These are phyloP conservation scores for Philopedon plagiatum DNA, from an alignment of 2,888 invertebrate species.

Conservation along the genomic window DNA sequence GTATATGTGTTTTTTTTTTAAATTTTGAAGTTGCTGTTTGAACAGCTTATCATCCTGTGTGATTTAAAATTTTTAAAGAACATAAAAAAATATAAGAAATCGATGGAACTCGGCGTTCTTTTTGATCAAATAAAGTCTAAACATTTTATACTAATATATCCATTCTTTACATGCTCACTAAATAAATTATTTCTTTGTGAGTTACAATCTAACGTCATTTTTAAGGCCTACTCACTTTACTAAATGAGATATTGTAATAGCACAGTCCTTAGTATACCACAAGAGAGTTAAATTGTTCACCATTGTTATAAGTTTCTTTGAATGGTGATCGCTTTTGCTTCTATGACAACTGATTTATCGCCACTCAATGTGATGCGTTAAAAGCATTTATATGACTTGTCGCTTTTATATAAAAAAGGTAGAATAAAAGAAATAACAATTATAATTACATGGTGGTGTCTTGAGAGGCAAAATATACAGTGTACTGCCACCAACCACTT, in stretches of 20 bases:
- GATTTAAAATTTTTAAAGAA: no score
- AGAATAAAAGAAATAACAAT: not conserved
- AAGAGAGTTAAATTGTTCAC: not conserved
- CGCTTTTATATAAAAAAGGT: constrained; percentile 6
- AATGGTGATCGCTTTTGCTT: not conserved
- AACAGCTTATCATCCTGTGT: no score
- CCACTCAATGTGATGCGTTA: constrained; percentile 1
- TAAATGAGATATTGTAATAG: not conserved
- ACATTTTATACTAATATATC: no score
- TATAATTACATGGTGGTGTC: constrained; percentile 4
- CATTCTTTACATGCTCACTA: no score
- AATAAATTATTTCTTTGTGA: not conserved
- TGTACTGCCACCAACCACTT: no score
- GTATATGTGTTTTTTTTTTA: no score
- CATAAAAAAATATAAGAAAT: no score
- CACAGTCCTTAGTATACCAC: not conserved
- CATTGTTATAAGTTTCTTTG: constrained; percentile 13
- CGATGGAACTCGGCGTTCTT: no score
- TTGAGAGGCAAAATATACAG: not conserved
- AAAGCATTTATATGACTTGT: constrained; percentile 21
- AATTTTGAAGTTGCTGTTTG: no score
- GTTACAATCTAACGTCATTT: no score
- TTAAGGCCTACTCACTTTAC: not conserved
- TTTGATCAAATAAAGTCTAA: no score
- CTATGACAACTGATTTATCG: constrained; percentile 14